Conservation (phyloP, 2,113 vertebrate species). For the Oncorhynchus tshawytscha region DNA sequence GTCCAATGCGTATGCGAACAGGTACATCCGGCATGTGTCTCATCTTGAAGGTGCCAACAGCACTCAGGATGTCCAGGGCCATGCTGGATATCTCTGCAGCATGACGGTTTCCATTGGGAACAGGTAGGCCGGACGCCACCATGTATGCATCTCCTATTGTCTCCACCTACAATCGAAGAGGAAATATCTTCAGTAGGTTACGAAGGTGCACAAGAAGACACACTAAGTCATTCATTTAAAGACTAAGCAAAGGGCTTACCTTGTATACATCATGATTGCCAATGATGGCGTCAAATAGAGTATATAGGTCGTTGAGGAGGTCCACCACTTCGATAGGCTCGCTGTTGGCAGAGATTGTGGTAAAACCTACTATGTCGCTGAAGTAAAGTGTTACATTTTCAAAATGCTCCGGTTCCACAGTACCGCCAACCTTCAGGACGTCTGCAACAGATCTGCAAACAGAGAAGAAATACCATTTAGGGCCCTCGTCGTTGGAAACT, state of each 20-base stretch:
- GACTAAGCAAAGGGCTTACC: neutral
- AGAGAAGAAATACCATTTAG: neutral
- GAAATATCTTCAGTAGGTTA: too few species aligned
- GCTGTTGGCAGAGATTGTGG: constrained; percentile 63
- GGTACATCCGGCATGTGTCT: constrained; percentile 4
- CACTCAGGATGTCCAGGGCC: constrained; percentile 2
- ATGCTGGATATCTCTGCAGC: constrained; percentile 23
- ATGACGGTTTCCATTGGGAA: constrained; percentile 81
- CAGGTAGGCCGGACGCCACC: constrained; percentile 86
- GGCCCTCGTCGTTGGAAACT: too few species aligned
- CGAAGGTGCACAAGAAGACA: too few species aligned
- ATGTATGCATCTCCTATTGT: constrained; percentile 81
- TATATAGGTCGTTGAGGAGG: constrained; percentile 68
- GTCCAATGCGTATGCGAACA: neutral
- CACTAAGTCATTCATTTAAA: too few species aligned
- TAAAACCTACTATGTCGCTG: constrained; percentile 68
- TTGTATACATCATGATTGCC: constrained; percentile 53
- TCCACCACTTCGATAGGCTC: constrained; percentile 69
- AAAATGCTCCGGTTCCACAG: constrained; percentile 62
- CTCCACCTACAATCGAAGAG: neutral
- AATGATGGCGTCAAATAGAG: constrained; percentile 63
- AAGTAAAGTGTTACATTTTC: constrained; percentile 67
- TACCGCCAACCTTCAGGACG: constrained; percentile 53
- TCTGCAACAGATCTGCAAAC: constrained; percentile 63
- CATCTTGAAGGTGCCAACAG: constrained; percentile 4